Base-by-base conservation (phyloP, 2,797 vertebrate species). In the Carduelis carduelis region DNA sequence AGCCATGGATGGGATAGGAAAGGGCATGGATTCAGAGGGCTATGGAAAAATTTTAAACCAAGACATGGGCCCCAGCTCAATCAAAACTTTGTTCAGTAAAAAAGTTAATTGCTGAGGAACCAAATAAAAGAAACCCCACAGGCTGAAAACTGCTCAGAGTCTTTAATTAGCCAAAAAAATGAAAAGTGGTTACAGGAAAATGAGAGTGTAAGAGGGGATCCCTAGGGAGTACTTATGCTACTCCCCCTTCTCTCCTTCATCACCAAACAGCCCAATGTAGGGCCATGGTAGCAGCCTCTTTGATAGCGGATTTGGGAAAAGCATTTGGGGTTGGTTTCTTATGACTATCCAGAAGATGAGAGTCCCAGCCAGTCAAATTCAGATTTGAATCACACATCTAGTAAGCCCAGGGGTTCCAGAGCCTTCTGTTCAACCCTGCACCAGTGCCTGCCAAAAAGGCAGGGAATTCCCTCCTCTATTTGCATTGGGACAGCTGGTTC, bases 81-180 rank as follows among this genome's bases (percentile, higher is more conserved):
- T 89, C 95, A 96, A 97, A 97, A 98, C 96, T 97, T 97, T 94
- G 93, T 93, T 97, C 96, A 97, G 96, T 97, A 95, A 95, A 95
- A 88, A 94, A 96, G 96, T 95, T 98, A 98, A 98, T 97, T 97
- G 97, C 97, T 96, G 93, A 97, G 95, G 97, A 98, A 95, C 96
- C 97, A 97, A 97, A 98, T 97, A 97, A 97, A 98, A 97, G 95
- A 98, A 98, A 95, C 95, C 96, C 97, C 96, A 96, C 95, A 95
- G 97, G 97, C 97, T 96, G 96, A 95, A 97, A 97, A 97, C 65
- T 94, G 95, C 91, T 97, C 89, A 49, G 93, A 94, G 97, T 97
- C 97, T 98, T 97, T 98, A 98, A 98, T 98, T 98, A 98, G 97
- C 95, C 96, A 93, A 94, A 97, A 78, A 95, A 97, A 76, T 2